Evolutionary conservation across 2,888 invertebrate species (phyloP).

Genomic region (Drosophila paucipuncta): DNA sequence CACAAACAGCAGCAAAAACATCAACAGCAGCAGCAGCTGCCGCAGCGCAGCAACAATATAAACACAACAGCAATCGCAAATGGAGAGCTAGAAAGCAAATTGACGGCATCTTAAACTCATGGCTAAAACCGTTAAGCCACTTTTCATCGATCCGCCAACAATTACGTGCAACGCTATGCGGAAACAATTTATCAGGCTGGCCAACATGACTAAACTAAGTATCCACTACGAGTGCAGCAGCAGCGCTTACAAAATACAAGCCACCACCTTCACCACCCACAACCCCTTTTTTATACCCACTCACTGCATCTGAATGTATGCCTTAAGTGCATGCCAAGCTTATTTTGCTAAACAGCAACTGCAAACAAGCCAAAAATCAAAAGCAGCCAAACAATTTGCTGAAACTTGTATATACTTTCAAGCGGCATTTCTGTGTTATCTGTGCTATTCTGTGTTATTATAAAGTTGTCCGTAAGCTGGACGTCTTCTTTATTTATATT

Average conservation of each 20-base stretch:
- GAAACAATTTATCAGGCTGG: conserved; percentile 78
- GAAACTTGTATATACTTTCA: conserved; percentile 44
- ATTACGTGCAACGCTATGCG: conserved; percentile 75
- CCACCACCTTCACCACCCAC: neutral
- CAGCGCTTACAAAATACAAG: neutral
- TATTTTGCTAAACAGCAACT: conserved; percentile 67
- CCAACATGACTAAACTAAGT: conserved; percentile 65
- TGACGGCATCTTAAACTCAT: conserved; percentile 31
- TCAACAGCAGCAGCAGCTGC: conserved; percentile 21
- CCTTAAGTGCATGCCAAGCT: conserved; percentile 76
- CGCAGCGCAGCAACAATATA: conserved; percentile 18
- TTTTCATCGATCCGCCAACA: conserved; percentile 77
- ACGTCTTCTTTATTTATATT: neutral
- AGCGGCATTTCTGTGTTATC: neutral
- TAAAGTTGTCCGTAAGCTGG: neutral
- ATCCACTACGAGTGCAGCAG: conserved; percentile 36
- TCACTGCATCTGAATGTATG: conserved; percentile 55
- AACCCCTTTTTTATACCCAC: neutral
- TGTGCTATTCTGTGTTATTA: neutral
- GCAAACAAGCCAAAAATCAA: conserved; percentile 50
- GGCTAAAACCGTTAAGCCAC: conserved; percentile 64
- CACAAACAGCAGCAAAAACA: conserved; percentile 53
- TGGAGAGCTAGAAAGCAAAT: conserved; percentile 15
- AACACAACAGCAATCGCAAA: conserved; percentile 25
- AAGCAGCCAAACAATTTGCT: conserved; percentile 10